Conservation (phyloP, 2,797 vertebrate genomes). For the Varecia variegata region DNA sequence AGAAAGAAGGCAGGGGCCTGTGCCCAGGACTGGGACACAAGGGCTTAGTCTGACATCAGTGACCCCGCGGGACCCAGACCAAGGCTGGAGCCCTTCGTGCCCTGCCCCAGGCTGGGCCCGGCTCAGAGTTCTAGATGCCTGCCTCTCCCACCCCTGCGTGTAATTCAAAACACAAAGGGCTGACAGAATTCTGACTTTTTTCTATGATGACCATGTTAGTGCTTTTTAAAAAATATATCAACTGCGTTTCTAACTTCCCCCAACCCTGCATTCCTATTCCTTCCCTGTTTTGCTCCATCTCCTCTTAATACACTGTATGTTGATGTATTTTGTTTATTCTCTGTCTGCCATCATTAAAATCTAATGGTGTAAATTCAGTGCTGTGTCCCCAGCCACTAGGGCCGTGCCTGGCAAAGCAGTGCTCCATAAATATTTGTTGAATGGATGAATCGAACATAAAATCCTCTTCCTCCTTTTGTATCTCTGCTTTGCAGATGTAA, state of each 20-base stretch:
- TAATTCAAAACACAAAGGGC: not conserved
- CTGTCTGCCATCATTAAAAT: not conserved
- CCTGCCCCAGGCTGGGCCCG: not conserved
- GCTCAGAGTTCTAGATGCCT: not conserved
- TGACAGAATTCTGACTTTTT: not conserved
- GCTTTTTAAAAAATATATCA: not conserved
- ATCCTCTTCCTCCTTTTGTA: not conserved
- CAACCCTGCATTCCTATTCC: too few species aligned
- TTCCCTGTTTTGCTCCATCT: not conserved
- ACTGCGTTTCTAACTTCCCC: not conserved
- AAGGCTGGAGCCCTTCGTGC: not conserved
- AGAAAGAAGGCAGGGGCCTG: not conserved
- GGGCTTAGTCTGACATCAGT: not conserved
- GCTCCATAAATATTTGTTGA: not conserved
- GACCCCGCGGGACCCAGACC: not conserved
- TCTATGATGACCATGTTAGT: not conserved
- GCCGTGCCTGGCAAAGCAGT: not conserved
- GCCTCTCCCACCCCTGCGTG: not conserved
- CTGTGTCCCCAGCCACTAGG: not conserved
- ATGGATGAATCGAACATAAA: not conserved
- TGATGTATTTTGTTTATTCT: not conserved
- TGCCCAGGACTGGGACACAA: too few species aligned
- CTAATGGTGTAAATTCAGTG: not conserved
- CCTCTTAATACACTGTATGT: not conserved
- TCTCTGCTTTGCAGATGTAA: not conserved